A percentile compares a stretch with the other conserved stretches of the same genome.
Evolutionary conservation across 1,140 invertebrate species (phyloP).

Genomic region (Drosophila santomea): DNA sequence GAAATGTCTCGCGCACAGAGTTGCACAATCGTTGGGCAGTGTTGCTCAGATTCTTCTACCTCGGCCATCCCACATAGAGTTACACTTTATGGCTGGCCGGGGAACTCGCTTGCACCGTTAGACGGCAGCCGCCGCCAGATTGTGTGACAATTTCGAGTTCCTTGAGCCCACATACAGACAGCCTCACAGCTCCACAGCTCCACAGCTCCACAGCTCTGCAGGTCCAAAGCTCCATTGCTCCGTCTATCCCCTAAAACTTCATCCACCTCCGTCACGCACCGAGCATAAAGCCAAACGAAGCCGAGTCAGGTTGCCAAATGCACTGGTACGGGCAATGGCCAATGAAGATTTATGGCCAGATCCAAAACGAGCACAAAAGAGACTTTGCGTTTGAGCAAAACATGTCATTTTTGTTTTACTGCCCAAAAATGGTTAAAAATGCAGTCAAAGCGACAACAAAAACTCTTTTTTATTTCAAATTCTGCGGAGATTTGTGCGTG

Average conservation of each 20-base stretch:
- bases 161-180: constrained; percentile 73
- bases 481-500: constrained; percentile 68
- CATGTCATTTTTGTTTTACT: constrained; percentile 80
- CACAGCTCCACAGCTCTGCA: not conserved
- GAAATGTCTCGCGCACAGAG: constrained; percentile 61
- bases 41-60: constrained; percentile 4
- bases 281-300: constrained; percentile 49
- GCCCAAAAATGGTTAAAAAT: constrained; percentile 78
- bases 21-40: constrained; percentile 65
- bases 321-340: constrained; percentile 32
- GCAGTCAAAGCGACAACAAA: constrained; percentile 34
- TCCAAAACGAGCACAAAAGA: constrained; percentile 55
- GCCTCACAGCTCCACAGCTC: too few species aligned
- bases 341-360: constrained; percentile 71
- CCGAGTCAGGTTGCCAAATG: constrained; percentile 56
- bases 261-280: constrained; percentile 59
- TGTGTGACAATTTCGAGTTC: constrained; percentile 80
- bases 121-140: constrained; percentile 17
- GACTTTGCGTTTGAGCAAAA: constrained; percentile 71
- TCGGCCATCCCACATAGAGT: constrained; percentile 54
- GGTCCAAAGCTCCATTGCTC: constrained; percentile 1
- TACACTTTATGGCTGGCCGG: constrained; percentile 5
- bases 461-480: constrained; percentile 53
- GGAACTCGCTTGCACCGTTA: constrained; percentile 62
- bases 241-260: constrained; percentile 4